Evolutionary conservation across 2,888 invertebrate species (phyloP), one percentile per base, ranked within the genome.

Genomic region (Orchestes rusci): DNA sequence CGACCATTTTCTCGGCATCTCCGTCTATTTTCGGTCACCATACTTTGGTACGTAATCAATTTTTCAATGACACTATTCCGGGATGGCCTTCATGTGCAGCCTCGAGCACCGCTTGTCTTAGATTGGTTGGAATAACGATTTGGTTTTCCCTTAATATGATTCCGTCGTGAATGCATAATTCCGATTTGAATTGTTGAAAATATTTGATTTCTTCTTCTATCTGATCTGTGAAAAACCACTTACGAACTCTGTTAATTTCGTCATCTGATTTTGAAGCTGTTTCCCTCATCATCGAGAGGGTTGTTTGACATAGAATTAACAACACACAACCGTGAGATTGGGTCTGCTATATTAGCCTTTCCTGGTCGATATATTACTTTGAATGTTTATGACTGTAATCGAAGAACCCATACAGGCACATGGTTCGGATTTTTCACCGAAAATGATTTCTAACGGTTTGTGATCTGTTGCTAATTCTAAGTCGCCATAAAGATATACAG

Each of bases 21-120:
- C 50, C 54, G 42, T 66, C 63, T 3, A 57, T 56, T 34, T 53
- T 56, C 5, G 62, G 61, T 62, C 64, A 65, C 60, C 63, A 64
- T 5, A 63, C 63, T 49, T 65, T 64, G 1, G 58, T 53, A 3
- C 64, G 35, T 2, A 64, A 41, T 15, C 61, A 46, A 3, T 48
- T 41, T 39, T 64, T 65, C 61, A 63, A 64, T 0, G 54, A 52
- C 0, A 57, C 60, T 3, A 62, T 59, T 2, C 63, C 63, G 2
- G 62, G 63, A 28, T 67, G 64, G 43, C 65, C 61, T 48, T 62
- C 56, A 48, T 61, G 59, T 3, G 56, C 58, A 34, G 57, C 43
- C 39, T 34, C 3, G 13, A 62, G 39, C 13, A 55, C 52, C 41
- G 36, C 7, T 28, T 19, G 12, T 38, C 52, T n/a, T 12, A 57